Base-by-base conservation (phyloP, 2,888 invertebrate genomes). In the Gibbula magus region DNA sequence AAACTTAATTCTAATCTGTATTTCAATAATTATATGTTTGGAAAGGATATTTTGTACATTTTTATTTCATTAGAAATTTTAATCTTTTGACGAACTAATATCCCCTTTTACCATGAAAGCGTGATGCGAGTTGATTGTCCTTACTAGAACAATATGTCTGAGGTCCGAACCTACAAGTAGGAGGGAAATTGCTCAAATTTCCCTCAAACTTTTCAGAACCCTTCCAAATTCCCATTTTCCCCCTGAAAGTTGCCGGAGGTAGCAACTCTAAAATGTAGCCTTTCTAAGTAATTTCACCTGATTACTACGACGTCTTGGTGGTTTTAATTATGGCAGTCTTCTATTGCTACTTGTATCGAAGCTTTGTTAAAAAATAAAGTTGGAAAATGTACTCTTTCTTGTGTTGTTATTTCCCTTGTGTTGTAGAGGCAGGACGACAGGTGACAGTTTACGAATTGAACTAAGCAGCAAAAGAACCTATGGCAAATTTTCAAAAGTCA, bases 281-380 rank as follows among this genome's bases (percentile, higher is more conserved):
- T 80, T 80, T 80, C 73, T 74, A 67, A 54, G 53, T 75, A 78
- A 78, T 75, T 32, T 53, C 45, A 74, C 53, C 45, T 75, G 67
- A 77, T 75, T 75, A 61, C 35, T 53, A 32, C 79, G 75, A 53
- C 75, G n/a, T 82, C 78, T 82, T 80, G 75, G 80, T 82, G 80
- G 70, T 75, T 77, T 82, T 80, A 77, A 78, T 78, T 78, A 78
- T 78, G 75, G 82, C 82, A 66, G 78, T 80, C 80, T 80, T 81
- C 75, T 79, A 81, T 81, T 79, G 81, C 81, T 81, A 81, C 78
- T 75, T 82, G 82, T 82, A 82, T 78, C 80, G 75, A 81, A 74
- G 82, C 82, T 82, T 82, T 82, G 82, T 82, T 82, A 82, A 80
- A 82, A 81, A 81, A 74, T 73, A 74, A 81, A 54, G 32, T 53